A percentile compares a stretch with the other conserved stretches of the same genome.
Conservation (phyloP, 2,113 vertebrate genomes). For the Paramormyrops kingsleyae region DNA sequence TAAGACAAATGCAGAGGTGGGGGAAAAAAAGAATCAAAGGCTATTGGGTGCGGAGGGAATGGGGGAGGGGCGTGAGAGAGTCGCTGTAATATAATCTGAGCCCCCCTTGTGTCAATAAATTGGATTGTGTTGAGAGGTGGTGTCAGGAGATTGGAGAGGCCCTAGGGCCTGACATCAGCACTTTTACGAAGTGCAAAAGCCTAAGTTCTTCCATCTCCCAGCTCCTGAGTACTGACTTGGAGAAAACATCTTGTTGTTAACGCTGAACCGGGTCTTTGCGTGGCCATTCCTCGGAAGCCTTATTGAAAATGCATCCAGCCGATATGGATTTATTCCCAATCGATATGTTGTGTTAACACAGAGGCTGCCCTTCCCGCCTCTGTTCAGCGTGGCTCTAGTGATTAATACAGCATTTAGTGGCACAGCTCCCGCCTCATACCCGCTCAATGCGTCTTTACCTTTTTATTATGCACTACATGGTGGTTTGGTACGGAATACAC, state of each 20-base stretch:
- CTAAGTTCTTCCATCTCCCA: constrained; percentile 11
- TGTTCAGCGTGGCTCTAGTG: constrained; percentile 28
- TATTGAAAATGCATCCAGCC: constrained; percentile 51
- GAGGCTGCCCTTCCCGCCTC: constrained; percentile 28
- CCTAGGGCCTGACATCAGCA: constrained; percentile 25
- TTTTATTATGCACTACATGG: constrained; percentile 25
- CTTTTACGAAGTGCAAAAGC: background rate
- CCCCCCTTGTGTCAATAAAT: constrained; percentile 54
- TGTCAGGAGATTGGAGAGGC: constrained; percentile 5
- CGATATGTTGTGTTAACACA: constrained; percentile 41
- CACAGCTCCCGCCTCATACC: constrained; percentile 19
- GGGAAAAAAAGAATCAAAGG: background rate
- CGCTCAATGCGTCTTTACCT: constrained; percentile 35
- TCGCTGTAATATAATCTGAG: constrained; percentile 56
- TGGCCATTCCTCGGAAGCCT: constrained; percentile 18
- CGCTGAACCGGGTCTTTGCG: constrained; percentile 21
- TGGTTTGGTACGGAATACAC: constrained; percentile 10
- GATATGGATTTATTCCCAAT: constrained; percentile 38
- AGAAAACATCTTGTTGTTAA: background rate
- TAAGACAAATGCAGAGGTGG: background rate
- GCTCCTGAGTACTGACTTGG: constrained; percentile 26
- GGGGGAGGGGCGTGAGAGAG: background rate
- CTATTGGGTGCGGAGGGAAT: background rate
- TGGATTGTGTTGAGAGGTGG: constrained; percentile 41
- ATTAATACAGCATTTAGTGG: constrained; percentile 40